These are phyloP conservation scores for Dione juno DNA, from an alignment of 2,888 invertebrate species.

Conservation along the genomic window DNA sequence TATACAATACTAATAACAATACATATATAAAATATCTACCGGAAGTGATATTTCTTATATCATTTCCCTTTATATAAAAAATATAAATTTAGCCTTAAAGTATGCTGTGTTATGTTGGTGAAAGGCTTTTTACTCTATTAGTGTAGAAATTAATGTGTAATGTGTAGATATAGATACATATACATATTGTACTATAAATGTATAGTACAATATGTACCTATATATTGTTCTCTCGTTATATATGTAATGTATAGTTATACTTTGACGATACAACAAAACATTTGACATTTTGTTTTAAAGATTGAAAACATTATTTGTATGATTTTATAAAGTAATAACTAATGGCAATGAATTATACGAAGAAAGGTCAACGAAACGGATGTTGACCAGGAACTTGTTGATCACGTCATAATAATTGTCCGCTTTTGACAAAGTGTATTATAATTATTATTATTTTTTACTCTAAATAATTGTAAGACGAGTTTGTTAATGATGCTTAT, in stretches of 20 bases:
- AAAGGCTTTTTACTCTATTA: too few relatives aligned
- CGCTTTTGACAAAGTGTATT: slow-evolving; percentile 20
- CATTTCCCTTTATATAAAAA: neutral
- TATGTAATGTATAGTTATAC: neutral
- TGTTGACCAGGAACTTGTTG: slow-evolving; percentile 26
- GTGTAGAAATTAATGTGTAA: too few relatives aligned
- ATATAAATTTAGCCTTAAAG: too few relatives aligned
- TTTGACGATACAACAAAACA: neutral
- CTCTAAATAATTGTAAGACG: neutral
- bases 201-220: too few relatives aligned
- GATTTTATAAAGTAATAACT: neutral
- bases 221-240: neutral
- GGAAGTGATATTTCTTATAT: slow-evolving; percentile 3
- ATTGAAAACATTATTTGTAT: neutral
- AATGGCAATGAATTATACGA: slow-evolving; percentile 21
- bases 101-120: too few relatives aligned
- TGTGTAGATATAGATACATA: too few relatives aligned
- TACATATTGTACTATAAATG: too few relatives aligned
- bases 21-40: slow-evolving; percentile 3
- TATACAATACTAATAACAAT: too few relatives aligned
- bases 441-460: slow-evolving; percentile 5
- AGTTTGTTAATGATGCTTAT: neutral
- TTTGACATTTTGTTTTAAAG: neutral
- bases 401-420: slow-evolving; percentile 19
- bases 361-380: slow-evolving; percentile 37